Percentiles rank a stretch among this genome's conserved stretches.
These are phyloP conservation scores for Bambusicola thoracicus DNA, from an alignment of 2,113 vertebrate genomes.

Conservation along the genomic window DNA sequence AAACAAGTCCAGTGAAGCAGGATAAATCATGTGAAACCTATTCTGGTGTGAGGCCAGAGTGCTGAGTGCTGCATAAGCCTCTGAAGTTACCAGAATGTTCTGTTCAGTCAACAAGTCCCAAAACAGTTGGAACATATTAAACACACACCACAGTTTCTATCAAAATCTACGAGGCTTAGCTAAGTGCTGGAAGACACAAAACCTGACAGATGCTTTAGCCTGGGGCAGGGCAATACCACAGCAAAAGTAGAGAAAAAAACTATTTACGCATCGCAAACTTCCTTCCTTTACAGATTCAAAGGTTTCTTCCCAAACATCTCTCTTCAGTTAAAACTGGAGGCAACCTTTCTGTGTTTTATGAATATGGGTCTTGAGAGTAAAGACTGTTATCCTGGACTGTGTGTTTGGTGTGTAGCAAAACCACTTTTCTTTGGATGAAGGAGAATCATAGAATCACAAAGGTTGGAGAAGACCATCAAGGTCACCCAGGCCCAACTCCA, in stretches of 20 bases:
- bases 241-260: background rate
- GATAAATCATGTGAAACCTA: conserved; percentile 49
- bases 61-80: background rate
- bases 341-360: background rate
- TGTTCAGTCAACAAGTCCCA: background rate
- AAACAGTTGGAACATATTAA: background rate
- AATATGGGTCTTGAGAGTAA: background rate
- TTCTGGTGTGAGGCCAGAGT: conserved; percentile 3
- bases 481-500: too few species aligned
- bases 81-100: conserved; percentile 56
- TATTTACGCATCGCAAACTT: background rate
- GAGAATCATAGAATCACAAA: background rate
- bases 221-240: background rate
- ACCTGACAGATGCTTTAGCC: background rate
- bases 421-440: background rate
- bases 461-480: too few species aligned
- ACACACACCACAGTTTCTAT: background rate
- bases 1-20: background rate
- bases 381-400: background rate
- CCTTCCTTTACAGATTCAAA: background rate
- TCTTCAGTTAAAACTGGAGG: background rate
- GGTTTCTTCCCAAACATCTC: background rate
- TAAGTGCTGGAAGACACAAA: background rate
- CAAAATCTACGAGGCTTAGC: background rate
- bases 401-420: background rate